These are phyloP conservation scores for Drosophila nr. perissopoda DNA, from an alignment of 2,888 invertebrate genomes.

Conservation along the genomic window DNA sequence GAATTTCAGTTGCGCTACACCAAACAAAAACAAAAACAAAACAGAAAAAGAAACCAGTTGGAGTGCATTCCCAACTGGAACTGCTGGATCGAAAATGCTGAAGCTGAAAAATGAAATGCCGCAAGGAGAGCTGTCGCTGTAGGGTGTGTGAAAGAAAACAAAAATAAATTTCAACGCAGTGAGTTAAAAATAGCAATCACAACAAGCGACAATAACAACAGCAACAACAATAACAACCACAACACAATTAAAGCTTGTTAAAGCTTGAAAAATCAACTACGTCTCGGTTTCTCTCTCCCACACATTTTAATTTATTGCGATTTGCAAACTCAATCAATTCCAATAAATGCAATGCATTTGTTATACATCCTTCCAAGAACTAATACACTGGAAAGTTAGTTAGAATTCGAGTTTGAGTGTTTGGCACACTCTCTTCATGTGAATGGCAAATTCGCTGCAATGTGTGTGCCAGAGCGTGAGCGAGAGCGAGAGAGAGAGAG, in stretches of 20 bases:
- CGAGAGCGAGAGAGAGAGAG: neutral
- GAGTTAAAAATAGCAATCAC: conserved; percentile 51
- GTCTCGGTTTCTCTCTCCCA: neutral
- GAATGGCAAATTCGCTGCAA: conserved; percentile 11
- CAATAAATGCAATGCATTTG: conserved; percentile 4
- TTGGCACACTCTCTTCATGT: conserved; percentile 1
- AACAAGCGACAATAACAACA: conserved; percentile 16
- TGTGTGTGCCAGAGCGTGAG: neutral
- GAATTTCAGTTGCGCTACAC: conserved; percentile 17
- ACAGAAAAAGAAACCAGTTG: conserved; percentile 25
- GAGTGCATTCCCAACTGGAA: conserved; percentile 23
- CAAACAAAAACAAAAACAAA: conserved; percentile 11
- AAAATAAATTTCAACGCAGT: conserved; percentile 37
- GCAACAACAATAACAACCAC: conserved; percentile 29
- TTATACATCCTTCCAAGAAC: conserved; percentile 2
- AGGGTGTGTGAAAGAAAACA: conserved; percentile 38
- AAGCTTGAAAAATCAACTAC: neutral
- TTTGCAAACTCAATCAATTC: conserved; percentile 1
- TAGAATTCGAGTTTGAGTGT: neutral
- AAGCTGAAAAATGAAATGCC: conserved; percentile 33
- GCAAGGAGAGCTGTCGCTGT: neutral
- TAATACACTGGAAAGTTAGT: neutral
- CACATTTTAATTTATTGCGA: neutral
- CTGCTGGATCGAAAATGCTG: conserved; percentile 11
- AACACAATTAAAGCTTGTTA: conserved; percentile 48